A percentile compares a stretch with the other conserved stretches of the same genome.
Evolutionary conservation across 1,140 invertebrate species (phyloP).

Genomic region (Thalassaphorura encarpata): DNA sequence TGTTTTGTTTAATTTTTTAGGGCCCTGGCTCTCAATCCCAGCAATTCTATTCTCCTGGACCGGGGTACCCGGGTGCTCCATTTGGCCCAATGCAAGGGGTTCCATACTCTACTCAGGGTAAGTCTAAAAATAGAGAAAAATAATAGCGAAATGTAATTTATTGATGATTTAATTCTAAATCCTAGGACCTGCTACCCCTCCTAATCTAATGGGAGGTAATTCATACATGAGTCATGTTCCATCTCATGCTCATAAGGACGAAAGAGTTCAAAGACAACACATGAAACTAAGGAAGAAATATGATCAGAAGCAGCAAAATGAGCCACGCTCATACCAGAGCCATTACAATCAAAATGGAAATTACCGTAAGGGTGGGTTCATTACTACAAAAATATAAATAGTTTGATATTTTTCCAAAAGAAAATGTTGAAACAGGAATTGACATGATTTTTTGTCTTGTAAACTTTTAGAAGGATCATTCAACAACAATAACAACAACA

Average conservation of each 20-base stretch:
- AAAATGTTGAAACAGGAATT: background rate
- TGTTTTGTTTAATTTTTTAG: conserved; percentile 10
- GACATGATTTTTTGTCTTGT: background rate
- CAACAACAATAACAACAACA: conserved; percentile 26
- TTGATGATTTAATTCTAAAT: background rate
- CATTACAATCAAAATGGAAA: conserved; percentile 26
- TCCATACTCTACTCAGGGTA: conserved; percentile 22
- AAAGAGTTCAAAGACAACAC: conserved; percentile 61
- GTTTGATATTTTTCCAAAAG: background rate
- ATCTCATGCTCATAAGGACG: conserved; percentile 58
- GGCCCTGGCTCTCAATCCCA: conserved; percentile 27
- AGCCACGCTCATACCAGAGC: conserved; percentile 6
- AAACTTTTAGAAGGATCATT: background rate
- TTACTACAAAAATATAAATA: background rate
- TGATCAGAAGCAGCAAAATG: conserved; percentile 48
- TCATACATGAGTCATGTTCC: conserved; percentile 21
- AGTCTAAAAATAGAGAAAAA: background rate
- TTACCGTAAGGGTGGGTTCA: conserved; percentile 28
- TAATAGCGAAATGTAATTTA: background rate
- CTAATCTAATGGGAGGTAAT: conserved; percentile 11
- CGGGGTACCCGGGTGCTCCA: conserved; percentile 19
- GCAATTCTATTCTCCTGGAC: conserved; percentile 27
- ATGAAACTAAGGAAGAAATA: conserved; percentile 62
- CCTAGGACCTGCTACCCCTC: conserved; percentile 18
- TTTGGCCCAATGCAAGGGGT: conserved; percentile 25